Evolutionary conservation across 2,888 invertebrate genomes (phyloP), one percentile per base, ranked within the genome.

Genomic region (Drosophila tripunctata): DNA sequence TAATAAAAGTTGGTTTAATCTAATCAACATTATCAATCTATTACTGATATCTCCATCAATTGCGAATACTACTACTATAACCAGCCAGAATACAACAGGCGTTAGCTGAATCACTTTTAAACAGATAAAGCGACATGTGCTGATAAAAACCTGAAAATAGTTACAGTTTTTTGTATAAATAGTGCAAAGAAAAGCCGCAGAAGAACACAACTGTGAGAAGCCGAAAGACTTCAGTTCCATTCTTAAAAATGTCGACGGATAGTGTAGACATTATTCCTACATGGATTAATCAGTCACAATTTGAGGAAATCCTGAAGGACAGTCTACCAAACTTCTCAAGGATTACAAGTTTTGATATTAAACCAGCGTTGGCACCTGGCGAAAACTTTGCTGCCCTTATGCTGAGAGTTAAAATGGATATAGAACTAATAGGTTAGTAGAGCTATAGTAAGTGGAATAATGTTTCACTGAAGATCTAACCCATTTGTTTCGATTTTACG

Each of bases 371-470:
- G 58, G 61, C 35, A 0, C 52, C 79, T 4, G 90, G 87, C 0
- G 91, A 90, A 57, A 91, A 90, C 52, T 91, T 85, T 67, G 77
- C 85, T 21, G 87, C 90, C 0, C 40, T 87, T 0, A 81, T 90
- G 72, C 52, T 87, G 2, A 73, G 87, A 38, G 62, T 89, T 6
- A 54, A 61, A 51, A 74, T 90, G 6, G 83, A 77, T 6, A 67
- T 79, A 0, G 69, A 81, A 56, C 57, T 85, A 4, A 65, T 63
- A 4, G 86, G 82, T 75, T 12, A 52, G 72, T 64, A 3, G 2
- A 27, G n/a, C n/a, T n/a, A n/a, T n/a, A n/a, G n/a, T n/a, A n/a
- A n/a, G n/a, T n/a, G n/a, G n/a, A n/a, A n/a, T n/a, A n/a, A n/a
- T n/a, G n/a, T n/a, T n/a, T n/a, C n/a, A n/a, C n/a, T n/a, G n/a